These are phyloP conservation scores for Chamaea fasciata DNA, from an alignment of 2,113 vertebrate species.

Conservation along the genomic window DNA sequence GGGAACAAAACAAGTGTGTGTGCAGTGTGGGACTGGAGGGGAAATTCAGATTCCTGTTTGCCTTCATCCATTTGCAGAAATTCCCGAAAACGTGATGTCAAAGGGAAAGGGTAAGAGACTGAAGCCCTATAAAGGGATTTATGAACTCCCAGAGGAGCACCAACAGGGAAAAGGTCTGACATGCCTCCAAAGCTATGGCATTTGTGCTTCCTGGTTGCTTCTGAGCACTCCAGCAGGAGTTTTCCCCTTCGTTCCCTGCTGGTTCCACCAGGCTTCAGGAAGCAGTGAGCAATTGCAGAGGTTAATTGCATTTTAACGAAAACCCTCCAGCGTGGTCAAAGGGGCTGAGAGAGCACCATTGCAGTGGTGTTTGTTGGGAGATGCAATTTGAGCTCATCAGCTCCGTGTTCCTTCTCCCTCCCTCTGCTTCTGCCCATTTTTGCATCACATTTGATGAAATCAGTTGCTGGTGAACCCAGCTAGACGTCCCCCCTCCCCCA, in stretches of 20 bases:
- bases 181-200: neutral
- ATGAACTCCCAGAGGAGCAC: neutral
- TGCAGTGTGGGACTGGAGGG: neutral
- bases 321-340: neutral
- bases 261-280: neutral
- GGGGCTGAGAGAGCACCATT: neutral
- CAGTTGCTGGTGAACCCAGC: neutral
- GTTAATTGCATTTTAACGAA: neutral
- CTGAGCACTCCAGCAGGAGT: neutral
- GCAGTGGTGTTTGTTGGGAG: neutral
- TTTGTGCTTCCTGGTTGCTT: neutral
- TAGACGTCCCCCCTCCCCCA: neutral
- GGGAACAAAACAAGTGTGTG: neutral
- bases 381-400: neutral
- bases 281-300: neutral
- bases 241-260: neutral
- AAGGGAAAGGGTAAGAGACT: neutral
- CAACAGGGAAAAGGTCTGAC: neutral
- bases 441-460: neutral
- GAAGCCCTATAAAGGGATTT: neutral
- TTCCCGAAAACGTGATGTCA: neutral
- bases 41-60: neutral
- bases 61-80: slow-evolving; percentile 8
- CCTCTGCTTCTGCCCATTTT: neutral
- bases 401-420: fast-evolving